phyloP scores from a whole-genome alignment of 2,888 invertebrate genomes.

The Aphodius granarius region DNA sequence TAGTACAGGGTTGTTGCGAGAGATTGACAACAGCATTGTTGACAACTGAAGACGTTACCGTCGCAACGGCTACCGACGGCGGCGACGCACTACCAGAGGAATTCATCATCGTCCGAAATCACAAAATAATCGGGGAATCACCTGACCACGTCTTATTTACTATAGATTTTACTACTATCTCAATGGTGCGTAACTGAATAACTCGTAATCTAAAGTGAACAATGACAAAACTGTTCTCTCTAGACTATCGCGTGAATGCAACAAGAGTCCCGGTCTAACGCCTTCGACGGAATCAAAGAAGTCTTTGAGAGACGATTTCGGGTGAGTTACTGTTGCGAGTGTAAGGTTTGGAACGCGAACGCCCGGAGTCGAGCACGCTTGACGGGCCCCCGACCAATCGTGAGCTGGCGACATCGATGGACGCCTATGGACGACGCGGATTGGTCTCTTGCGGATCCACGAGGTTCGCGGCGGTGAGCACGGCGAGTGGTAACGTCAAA shows the following conservation, averaged over 20 bases:
- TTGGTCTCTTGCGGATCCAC: background rate
- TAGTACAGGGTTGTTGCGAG: conserved; percentile 17
- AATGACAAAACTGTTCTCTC: background rate
- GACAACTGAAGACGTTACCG: conserved; percentile 40
- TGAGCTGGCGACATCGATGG: background rate
- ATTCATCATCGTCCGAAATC: background rate
- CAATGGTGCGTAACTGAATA: background rate
- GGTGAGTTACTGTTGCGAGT: background rate
- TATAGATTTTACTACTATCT: background rate
- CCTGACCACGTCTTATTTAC: conserved; percentile 15
- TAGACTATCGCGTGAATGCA: background rate
- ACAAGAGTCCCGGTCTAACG: background rate
- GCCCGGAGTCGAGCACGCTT: background rate
- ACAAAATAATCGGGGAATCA: conserved; percentile 17
- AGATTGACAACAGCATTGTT: conserved; percentile 33
- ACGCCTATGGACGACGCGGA: background rate
- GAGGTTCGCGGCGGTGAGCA: background rate
- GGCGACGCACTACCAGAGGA: background rate
- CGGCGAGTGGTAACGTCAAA: background rate
- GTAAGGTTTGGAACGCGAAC: background rate
- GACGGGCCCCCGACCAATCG: background rate
- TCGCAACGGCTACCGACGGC: conserved; percentile 26
- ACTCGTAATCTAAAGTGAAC: background rate
- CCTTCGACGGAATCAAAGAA: background rate
- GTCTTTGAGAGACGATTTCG: background rate